Base-by-base conservation (phyloP, 2,888 invertebrate genomes). In the Cactoblastis cactorum region DNA sequence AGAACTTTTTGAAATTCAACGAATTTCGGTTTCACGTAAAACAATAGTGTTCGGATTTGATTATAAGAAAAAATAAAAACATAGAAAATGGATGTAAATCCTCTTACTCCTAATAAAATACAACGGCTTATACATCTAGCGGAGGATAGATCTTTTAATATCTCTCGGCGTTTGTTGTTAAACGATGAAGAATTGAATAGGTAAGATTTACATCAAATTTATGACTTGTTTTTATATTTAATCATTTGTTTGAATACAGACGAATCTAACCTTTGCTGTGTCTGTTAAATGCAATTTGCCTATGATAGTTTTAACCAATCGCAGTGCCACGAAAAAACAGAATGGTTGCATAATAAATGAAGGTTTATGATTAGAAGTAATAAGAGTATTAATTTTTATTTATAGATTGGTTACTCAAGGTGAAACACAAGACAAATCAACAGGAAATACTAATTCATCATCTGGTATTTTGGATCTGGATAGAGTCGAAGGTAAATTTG, bases 381-480 rank as follows among this genome's bases (percentile, higher is more conserved):
- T n/a, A n/a, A n/a, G n/a, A n/a, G n/a, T 37, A 17, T 17, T 37
- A 9, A 9, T 37, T 37, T 5, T 17, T 46, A 14, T 34, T 53
- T 52, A 2, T 48, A 58, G 58, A 12, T 49, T 69, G 49, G 45
- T 50, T 49, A 52, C 59, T 32, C 60, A 52, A 45, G 65, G 65
- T 45, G 53, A 55, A 2, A 52, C 56, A 34, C 53, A 59, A 28
- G 71, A 67, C 35, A 69, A 69, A 61, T 67, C 69, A 52, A 62
- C 62, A 49, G 35, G 53, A 52, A 59, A 66, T 50, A 66, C 66
- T 55, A 85, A 86, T 56, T 78, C 77, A 18, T 89, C 88, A 53
- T 87, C 87, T 28, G 85, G 88, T 4, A 80, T 89, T 50, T 59
- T 88, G 53, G 88, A 89, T 61, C 64, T 89, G 52, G 86, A 88